Evolutionary conservation across 2,113 vertebrate species (phyloP), one percentile per base, ranked within the genome.

Genomic region (Promerops cafer): DNA sequence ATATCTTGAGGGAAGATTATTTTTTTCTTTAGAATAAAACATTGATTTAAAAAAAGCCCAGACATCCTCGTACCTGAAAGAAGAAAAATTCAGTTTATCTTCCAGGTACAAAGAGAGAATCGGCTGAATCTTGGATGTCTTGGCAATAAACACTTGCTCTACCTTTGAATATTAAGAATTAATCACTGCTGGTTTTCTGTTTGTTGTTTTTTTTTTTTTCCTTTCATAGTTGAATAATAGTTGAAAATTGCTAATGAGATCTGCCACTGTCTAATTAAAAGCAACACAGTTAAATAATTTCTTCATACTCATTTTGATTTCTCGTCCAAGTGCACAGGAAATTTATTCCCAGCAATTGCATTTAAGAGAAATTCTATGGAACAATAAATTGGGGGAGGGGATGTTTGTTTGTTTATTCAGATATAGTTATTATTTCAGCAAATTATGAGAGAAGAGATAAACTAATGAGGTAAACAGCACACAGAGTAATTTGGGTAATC

Each of bases 231-330:
- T 64, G 28, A 81, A 24, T 70, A 75, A 86, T 82, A 87, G 56
- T 83, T 70, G 54, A 90, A 90, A 96, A 66, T 37, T 59, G 45
- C 28, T 89, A 91, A 71, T 44, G 24, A 95, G 18, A 26, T 79
- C 78, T 94, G 26, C 28, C 40, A 10, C 90, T 92, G 57, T 57
- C 47, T 87, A 45, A 87, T 91, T 94, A 95, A 96, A 94, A 88
- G 23, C 33, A 94, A 27, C 61, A 26, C 19, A 42, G 8, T 77
- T 89, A 93, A 90, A 52, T 64, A 47, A 92, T 87, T 94, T 92
- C 33, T 86, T 33, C 70, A 69, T 35, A 52, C 69, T 93, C 87
- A 64, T 84, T 93, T 94, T 91, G 42, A 84, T 84, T 95, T 93
- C 44, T 44, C 14, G 96, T 35, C 40, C 9, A 44, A 76, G 11